A percentile compares a stretch with the other conserved stretches of the same genome.
Conservation (phyloP, 2,797 vertebrate species). For the Cynopterus sphinx region DNA sequence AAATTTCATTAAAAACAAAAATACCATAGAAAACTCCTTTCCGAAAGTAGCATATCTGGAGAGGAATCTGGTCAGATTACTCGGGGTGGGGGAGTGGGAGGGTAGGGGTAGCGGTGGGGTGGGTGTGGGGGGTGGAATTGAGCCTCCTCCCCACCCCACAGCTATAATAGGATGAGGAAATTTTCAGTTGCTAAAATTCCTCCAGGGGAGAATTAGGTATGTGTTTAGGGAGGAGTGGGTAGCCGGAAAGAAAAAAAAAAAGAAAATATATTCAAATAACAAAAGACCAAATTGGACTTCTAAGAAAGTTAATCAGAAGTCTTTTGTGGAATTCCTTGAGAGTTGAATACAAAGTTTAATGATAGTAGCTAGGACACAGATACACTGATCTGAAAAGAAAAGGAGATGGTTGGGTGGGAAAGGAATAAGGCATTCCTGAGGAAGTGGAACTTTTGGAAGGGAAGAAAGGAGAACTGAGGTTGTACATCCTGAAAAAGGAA, state of each 20-base stretch:
- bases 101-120: no score
- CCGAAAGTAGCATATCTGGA: not conserved
- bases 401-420: not conserved
- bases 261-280: not conserved
- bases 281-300: not conserved
- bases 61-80: not conserved
- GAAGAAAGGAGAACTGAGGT: not conserved
- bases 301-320: not conserved
- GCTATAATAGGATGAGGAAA: not conserved
- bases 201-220: not conserved
- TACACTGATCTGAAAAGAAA: not conserved
- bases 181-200: not conserved
- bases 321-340: not conserved
- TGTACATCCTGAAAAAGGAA: not conserved
- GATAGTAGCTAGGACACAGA: not conserved
- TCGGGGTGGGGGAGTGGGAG: not conserved
- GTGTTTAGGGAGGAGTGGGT: not conserved
- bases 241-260: no score
- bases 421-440: not conserved
- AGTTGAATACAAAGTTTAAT: not conserved
- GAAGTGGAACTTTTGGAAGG: not conserved
- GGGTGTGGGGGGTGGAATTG: no score
- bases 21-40: not conserved
- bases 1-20: slow-evolving; percentile 12
- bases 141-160: not conserved